Conservation (phyloP, 1,140 invertebrate species). For the Aphaenogaster floridana region DNA sequence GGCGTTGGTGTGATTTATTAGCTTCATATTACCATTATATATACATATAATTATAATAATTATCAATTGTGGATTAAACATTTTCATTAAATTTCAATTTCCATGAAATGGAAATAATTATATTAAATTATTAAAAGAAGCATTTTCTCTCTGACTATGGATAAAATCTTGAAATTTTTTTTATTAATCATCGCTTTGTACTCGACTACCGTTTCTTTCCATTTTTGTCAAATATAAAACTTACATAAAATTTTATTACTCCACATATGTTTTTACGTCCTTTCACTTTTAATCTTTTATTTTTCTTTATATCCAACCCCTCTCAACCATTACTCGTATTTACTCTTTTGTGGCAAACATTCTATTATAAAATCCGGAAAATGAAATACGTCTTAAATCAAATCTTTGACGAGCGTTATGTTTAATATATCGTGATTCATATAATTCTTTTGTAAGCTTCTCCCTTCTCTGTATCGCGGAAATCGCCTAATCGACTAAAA, state of each 20-base stretch:
- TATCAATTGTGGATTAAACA: neutral
- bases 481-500: conserved; percentile 26
- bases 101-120: neutral
- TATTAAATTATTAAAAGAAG: neutral
- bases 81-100: conserved; percentile 13
- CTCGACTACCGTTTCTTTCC: neutral
- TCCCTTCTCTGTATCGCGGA: neutral
- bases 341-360: neutral
- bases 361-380: neutral
- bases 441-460: neutral
- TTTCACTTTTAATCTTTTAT: neutral
- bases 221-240: neutral
- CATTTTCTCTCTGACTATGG: too few species aligned
- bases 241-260: conserved; percentile 5
- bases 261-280: neutral
- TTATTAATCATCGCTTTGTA: neutral
- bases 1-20: neutral
- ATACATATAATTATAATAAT: neutral
- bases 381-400: neutral
- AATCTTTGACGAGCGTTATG: neutral
- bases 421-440: neutral
- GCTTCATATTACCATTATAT: neutral
- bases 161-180: neutral
- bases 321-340: neutral
- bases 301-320: too few species aligned